Conservation (phyloP, 1,140 invertebrate species). For the Trichoplusia ni region DNA sequence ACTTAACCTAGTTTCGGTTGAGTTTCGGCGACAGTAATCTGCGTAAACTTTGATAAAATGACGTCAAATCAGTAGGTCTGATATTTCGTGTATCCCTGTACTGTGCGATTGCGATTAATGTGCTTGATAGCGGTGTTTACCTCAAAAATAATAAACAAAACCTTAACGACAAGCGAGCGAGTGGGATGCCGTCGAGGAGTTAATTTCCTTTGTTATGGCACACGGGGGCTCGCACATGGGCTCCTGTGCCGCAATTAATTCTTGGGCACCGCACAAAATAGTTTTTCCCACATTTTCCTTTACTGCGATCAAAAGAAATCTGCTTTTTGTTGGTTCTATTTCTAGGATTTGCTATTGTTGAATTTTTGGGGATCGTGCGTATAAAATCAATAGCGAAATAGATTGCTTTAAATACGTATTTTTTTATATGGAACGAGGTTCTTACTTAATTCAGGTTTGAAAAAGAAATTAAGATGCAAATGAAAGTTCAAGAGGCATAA, state of each 20-base stretch:
- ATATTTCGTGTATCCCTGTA: slow-evolving; percentile 17
- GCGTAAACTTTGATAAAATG: slow-evolving; percentile 10
- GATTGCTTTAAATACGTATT: no score
- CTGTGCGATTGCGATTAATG: slow-evolving; percentile 7
- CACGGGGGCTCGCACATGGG: neutral
- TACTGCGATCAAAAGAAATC: neutral
- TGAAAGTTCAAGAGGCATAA: no score
- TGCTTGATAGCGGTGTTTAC: neutral
- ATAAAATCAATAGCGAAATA: no score
- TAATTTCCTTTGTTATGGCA: slow-evolving; percentile 13
- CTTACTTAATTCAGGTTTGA: no score
- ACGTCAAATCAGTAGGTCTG: slow-evolving; percentile 11
- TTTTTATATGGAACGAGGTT: no score
- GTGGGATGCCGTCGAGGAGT: slow-evolving; percentile 3
- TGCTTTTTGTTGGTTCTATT: no score
- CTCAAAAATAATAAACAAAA: slow-evolving; percentile 12
- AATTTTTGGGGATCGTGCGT: neutral
- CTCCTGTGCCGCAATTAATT: neutral
- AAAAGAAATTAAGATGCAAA: no score
- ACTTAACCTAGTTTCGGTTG: slow-evolving; percentile 17
- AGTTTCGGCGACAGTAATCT: slow-evolving; percentile 11
- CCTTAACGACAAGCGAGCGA: neutral
- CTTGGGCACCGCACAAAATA: neutral
- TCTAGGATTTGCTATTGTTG: no score
- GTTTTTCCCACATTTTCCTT: neutral